These are phyloP conservation scores for Apocrypta bakeri DNA, from an alignment of 1,140 invertebrate species.

Conservation along the genomic window DNA sequence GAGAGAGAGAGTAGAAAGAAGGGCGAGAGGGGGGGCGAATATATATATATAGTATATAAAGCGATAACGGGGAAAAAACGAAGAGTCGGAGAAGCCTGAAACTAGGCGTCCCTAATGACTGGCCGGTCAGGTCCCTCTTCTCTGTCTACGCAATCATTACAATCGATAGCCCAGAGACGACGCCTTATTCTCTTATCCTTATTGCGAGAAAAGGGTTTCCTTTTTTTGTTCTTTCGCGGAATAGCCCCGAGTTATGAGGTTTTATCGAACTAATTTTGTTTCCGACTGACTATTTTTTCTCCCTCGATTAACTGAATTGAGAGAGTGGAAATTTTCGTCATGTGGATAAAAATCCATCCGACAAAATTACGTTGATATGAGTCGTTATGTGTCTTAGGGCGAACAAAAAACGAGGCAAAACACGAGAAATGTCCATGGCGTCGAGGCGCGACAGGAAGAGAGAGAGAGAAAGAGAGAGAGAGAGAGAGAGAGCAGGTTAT, in stretches of 20 bases:
- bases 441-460: neutral
- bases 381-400: neutral
- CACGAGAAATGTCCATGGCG: neutral
- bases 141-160: constrained; percentile 62
- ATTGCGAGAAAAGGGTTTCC: neutral
- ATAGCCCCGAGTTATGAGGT: constrained; percentile 2
- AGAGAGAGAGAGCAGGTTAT: constrained; percentile 56
- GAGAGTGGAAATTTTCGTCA: neutral
- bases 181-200: constrained; percentile 21
- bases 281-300: neutral
- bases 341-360: neutral
- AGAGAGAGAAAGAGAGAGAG: neutral
- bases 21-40: too few species aligned
- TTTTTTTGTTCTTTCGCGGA: neutral
- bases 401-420: neutral
- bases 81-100: constrained; percentile 40
- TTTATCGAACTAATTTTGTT: constrained; percentile 22
- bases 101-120: constrained; percentile 66
- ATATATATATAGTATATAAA: neutral
- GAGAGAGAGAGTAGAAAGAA: neutral
- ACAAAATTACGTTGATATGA: neutral
- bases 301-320: neutral
- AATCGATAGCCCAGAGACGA: constrained; percentile 65
- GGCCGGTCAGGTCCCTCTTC: neutral
- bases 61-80: constrained; percentile 43